Evolutionary conservation across 30 jellyfish, hydroid and myxozoan genomes (phyloP).

Genomic region (Mastigias papua): DNA sequence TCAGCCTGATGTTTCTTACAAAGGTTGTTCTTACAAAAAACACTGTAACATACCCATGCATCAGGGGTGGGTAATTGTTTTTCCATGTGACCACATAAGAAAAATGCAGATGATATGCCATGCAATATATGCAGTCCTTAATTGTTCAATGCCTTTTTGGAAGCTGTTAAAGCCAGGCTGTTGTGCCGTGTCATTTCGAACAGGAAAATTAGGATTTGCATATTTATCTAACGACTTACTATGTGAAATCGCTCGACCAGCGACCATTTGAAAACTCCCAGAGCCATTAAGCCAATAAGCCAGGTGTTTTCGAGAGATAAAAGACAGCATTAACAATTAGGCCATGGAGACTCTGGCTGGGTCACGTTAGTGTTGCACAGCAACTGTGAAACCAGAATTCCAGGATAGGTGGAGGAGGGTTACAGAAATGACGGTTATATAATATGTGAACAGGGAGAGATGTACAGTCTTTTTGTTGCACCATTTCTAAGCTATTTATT

Average conservation of each 20-base stretch:
- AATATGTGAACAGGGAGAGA: not conserved
- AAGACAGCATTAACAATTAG: not conserved
- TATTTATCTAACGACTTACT: not conserved
- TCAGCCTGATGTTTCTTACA: no score
- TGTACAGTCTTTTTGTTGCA: no score
- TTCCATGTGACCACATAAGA: no score
- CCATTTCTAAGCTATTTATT: no score
- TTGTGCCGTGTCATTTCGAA: not conserved
- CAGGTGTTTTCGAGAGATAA: slow-evolving; percentile 4
- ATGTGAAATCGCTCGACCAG: not conserved
- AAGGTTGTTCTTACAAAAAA: no score
- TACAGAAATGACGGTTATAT: not conserved
- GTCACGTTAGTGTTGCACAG: not conserved
- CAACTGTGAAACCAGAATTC: not conserved
- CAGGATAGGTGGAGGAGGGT: not conserved
- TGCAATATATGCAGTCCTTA: not conserved
- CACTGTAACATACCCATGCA: no score
- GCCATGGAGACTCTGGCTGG: not conserved
- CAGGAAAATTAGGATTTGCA: slow-evolving; percentile 2
- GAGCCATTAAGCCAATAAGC: slow-evolving; percentile 6
- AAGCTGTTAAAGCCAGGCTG: not conserved
- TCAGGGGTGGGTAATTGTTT: no score
- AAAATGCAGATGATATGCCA: no score
- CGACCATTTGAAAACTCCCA: not conserved
- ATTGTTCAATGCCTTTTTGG: not conserved